Conservation (phyloP, 2,113 vertebrate species). For the Corynorhinus townsendii region DNA sequence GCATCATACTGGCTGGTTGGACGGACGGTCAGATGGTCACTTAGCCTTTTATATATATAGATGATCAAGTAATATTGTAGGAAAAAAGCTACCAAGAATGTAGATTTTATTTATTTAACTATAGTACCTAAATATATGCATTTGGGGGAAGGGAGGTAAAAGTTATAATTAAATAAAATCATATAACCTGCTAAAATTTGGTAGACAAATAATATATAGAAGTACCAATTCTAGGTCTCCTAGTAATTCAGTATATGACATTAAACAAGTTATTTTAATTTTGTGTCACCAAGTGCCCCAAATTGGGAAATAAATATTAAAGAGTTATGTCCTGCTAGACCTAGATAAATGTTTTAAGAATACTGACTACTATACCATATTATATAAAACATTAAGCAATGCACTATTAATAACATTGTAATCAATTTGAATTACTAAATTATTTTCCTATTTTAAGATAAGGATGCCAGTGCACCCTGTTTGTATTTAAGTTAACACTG, state of each 20-base stretch:
- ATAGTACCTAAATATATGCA: neutral
- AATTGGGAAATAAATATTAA: slow-evolving; percentile 16
- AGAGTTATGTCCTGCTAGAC: neutral
- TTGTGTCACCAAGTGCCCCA: neutral
- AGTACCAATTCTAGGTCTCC: neutral
- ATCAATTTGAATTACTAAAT: neutral
- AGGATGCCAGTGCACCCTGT: neutral
- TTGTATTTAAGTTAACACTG: neutral
- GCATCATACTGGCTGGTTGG: no score
- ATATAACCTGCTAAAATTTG: neutral
- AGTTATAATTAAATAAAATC: neutral
- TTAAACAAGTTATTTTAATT: neutral
- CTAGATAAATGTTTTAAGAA: neutral
- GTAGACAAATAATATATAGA: neutral
- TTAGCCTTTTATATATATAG: no score
- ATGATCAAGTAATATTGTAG: neutral
- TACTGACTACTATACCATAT: neutral
- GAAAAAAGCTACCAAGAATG: neutral
- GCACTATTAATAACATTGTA: neutral
- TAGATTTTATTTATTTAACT: neutral
- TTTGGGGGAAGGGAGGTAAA: neutral
- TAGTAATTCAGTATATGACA: neutral
- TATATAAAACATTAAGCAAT: neutral
- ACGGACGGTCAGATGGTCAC: no score
- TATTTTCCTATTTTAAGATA: neutral